Evolutionary conservation across 2,888 invertebrate genomes (phyloP).

Genomic region (Diachrysia chrysitis): DNA sequence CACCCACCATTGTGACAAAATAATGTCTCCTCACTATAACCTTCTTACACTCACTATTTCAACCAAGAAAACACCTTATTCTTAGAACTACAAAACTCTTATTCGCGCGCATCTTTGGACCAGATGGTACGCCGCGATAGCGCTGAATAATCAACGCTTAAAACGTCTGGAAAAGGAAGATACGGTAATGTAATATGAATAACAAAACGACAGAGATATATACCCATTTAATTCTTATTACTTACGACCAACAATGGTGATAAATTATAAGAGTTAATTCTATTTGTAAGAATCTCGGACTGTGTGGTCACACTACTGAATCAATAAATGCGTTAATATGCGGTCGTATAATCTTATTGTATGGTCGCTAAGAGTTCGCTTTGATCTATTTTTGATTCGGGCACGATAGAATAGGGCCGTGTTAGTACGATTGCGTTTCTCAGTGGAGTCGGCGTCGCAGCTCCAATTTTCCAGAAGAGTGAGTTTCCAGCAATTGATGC

Average conservation of each 20-base stretch:
- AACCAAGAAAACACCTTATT: slow-evolving; percentile 76
- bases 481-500: slow-evolving; percentile 79
- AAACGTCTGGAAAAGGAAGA: slow-evolving; percentile 89
- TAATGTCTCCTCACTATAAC: slow-evolving; percentile 86
- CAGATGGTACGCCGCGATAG: slow-evolving; percentile 86
- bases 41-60: slow-evolving; percentile 68
- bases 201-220: slow-evolving; percentile 88
- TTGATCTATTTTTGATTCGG: slow-evolving; percentile 60
- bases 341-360: slow-evolving; percentile 28
- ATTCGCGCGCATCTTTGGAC: slow-evolving; percentile 62
- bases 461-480: slow-evolving; percentile 85
- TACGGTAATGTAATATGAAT: slow-evolving; percentile 89
- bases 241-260: slow-evolving; percentile 80
- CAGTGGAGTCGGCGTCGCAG: slow-evolving; percentile 75
- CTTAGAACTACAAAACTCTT: slow-evolving; percentile 64
- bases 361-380: slow-evolving; percentile 37
- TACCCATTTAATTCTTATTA: slow-evolving; percentile 87
- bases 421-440: slow-evolving; percentile 73
- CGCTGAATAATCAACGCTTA: slow-evolving; percentile 89
- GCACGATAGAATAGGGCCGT: slow-evolving; percentile 43
- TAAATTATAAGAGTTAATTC: slow-evolving; percentile 77
- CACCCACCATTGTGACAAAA: slow-evolving; percentile 88
- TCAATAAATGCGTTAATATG: slow-evolving; percentile 56
- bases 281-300: slow-evolving; percentile 68
- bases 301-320: slow-evolving; percentile 38